These are phyloP conservation scores for Volucella inflata DNA, from an alignment of 2,888 invertebrate genomes.

Conservation along the genomic window DNA sequence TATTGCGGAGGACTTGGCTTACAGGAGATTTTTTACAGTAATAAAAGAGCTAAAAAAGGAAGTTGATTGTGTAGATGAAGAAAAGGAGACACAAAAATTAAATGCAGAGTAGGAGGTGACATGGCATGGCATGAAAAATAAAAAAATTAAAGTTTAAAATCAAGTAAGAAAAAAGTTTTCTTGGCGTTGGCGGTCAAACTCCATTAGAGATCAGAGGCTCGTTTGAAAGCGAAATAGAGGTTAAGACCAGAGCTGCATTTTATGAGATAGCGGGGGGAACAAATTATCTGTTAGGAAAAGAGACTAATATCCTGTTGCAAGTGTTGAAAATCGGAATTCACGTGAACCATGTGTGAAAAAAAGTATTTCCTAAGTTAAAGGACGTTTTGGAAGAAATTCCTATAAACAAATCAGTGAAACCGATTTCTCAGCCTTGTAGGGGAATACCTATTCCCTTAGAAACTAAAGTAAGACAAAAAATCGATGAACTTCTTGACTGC, in stretches of 20 bases:
- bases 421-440: slow-evolving; percentile 19
- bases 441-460: slow-evolving; percentile 21
- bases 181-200: not conserved
- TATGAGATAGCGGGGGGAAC: no score
- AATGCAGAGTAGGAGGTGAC: slow-evolving; percentile 21
- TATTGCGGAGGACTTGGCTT: slow-evolving; percentile 19
- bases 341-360: no score
- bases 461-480: no score
- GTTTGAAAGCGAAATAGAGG: no score
- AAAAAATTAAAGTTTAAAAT: slow-evolving; percentile 9
- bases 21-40: slow-evolving; percentile 32
- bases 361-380: slow-evolving; percentile 12
- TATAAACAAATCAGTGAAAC: slow-evolving; percentile 28
- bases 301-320: no score
- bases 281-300: no score
- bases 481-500: no score
- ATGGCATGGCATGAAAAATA: slow-evolving; percentile 14
- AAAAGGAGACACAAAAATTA: slow-evolving; percentile 15
- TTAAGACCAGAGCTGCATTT: no score
- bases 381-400: slow-evolving; percentile 26
- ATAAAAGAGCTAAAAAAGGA: slow-evolving; percentile 17
- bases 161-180: slow-evolving; percentile 17
- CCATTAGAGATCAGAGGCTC: no score
- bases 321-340: no score
- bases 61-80: slow-evolving; percentile 20